Percentiles rank a stretch among this genome's conserved stretches.
Conservation (phyloP, 2,113 vertebrate species). For the Danio rerio region DNA sequence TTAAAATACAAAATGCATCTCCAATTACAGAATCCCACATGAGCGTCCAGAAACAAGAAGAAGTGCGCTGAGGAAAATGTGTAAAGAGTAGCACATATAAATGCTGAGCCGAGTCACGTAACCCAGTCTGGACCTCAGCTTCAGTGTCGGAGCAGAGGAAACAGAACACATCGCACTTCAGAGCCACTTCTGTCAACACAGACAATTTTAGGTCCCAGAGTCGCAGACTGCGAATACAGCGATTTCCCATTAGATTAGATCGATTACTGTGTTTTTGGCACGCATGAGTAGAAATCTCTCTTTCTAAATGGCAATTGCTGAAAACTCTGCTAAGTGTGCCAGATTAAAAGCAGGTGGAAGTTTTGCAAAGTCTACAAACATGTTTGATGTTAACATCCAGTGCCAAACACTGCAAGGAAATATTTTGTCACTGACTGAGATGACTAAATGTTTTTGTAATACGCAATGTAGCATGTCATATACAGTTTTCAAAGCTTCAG, state of each 20-base stretch:
- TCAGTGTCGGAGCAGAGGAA: conserved; percentile 62
- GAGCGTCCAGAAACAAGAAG: not conserved
- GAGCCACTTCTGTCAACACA: conserved; percentile 68
- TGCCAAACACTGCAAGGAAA: conserved; percentile 58
- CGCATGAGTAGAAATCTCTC: conserved; percentile 25
- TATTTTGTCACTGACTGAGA: conserved; percentile 53
- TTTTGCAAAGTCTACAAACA: not conserved
- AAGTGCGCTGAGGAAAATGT: conserved; percentile 29
- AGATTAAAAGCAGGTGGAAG: conserved; percentile 52
- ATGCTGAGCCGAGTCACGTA: conserved; percentile 67
- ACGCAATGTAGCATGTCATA: conserved; percentile 64
- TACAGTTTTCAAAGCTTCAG: conserved; percentile 34
- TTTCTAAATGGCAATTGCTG: conserved; percentile 46
- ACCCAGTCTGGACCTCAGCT: conserved; percentile 36
- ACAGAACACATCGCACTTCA: conserved; percentile 63
- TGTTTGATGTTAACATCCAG: conserved; percentile 27
- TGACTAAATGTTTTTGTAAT: conserved; percentile 48
- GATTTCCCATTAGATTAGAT: conserved; percentile 62
- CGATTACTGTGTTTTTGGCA: conserved; percentile 41
- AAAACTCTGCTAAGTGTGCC: conserved; percentile 42
- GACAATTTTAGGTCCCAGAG: conserved; percentile 51
- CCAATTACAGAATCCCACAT: no score
- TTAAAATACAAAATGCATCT: no score
- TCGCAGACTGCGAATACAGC: conserved; percentile 63
- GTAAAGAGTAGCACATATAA: conserved; percentile 17